phyloP scores from a whole-genome alignment of 2,113 vertebrate genomes.

The Neogobius melanostomus region DNA sequence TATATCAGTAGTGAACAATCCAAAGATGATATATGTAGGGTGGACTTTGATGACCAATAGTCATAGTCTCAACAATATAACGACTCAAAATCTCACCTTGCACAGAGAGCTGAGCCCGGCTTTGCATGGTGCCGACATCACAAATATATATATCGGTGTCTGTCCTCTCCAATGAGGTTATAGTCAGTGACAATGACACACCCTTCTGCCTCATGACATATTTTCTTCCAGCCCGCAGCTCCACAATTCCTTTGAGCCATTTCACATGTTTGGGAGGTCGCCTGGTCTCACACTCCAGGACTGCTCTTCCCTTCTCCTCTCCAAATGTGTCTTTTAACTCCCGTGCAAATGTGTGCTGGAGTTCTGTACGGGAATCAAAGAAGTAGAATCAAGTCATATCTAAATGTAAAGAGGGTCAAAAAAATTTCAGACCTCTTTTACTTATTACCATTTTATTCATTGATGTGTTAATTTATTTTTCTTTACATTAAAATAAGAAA shows the following conservation, averaged over 20 bases:
- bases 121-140: constrained; percentile 85
- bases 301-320: constrained; percentile 81
- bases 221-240: constrained; percentile 80
- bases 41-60: not conserved
- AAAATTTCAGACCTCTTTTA: too few relatives aligned
- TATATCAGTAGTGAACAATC: not conserved
- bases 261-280: constrained; percentile 69
- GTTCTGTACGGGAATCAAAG: constrained; percentile 72
- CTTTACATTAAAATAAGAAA: too few relatives aligned
- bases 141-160: constrained; percentile 88
- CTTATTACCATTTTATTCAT: too few relatives aligned
- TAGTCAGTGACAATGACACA: constrained; percentile 79
- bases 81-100: constrained; percentile 75
- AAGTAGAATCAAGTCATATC: not conserved
- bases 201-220: constrained; percentile 81
- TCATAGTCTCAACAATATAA: not conserved
- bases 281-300: constrained; percentile 84
- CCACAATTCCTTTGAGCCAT: constrained; percentile 87
- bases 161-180: constrained; percentile 79
- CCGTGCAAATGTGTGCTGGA: constrained; percentile 83
- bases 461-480: too few relatives aligned
- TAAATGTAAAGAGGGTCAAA: not conserved
- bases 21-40: not conserved
- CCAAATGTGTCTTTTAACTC: constrained; percentile 80
- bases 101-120: constrained; percentile 82